These are phyloP conservation scores for Pheucticus melanocephalus DNA, from an alignment of 2,113 vertebrate species.

Conservation along the genomic window DNA sequence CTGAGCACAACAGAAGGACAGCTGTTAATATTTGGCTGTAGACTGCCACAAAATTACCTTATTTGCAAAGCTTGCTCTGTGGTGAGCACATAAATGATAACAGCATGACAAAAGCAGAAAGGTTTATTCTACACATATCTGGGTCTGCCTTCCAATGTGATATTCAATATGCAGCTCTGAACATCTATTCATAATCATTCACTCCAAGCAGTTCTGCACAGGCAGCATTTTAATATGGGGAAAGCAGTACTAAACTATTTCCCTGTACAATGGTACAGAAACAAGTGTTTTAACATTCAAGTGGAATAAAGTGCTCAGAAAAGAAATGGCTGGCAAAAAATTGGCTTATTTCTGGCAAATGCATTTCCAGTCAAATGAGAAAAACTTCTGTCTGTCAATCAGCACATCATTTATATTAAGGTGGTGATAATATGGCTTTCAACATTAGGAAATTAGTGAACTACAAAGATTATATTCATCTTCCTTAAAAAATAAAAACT, in stretches of 20 bases:
- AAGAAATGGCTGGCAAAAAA: slow-evolving; percentile 6
- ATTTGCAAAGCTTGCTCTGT: slow-evolving; percentile 59
- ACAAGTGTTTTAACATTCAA: slow-evolving; percentile 52
- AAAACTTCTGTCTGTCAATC: neutral
- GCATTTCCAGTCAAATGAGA: slow-evolving; percentile 8
- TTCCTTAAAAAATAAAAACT: neutral
- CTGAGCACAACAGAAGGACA: slow-evolving; percentile 54
- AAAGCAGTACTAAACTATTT: slow-evolving; percentile 22
- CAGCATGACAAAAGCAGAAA: slow-evolving; percentile 23
- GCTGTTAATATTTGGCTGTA: slow-evolving; percentile 60
- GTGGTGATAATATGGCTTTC: neutral
- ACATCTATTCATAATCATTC: slow-evolving; percentile 44
- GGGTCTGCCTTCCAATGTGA: slow-evolving; percentile 23
- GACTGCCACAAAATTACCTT: slow-evolving; percentile 57
- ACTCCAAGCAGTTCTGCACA: slow-evolving; percentile 28
- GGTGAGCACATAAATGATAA: slow-evolving; percentile 61
- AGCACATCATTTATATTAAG: neutral
- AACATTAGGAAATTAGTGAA: neutral
- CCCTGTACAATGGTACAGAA: slow-evolving; percentile 18
- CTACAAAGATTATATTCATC: neutral
- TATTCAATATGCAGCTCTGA: slow-evolving; percentile 53
- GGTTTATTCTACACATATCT: slow-evolving; percentile 31
- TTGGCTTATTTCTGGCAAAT: neutral
- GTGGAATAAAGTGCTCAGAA: slow-evolving; percentile 7
- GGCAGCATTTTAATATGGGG: slow-evolving; percentile 35